phyloP scores from a whole-genome alignment of 2,888 invertebrate species.

The Cataglyphis albicans region DNA sequence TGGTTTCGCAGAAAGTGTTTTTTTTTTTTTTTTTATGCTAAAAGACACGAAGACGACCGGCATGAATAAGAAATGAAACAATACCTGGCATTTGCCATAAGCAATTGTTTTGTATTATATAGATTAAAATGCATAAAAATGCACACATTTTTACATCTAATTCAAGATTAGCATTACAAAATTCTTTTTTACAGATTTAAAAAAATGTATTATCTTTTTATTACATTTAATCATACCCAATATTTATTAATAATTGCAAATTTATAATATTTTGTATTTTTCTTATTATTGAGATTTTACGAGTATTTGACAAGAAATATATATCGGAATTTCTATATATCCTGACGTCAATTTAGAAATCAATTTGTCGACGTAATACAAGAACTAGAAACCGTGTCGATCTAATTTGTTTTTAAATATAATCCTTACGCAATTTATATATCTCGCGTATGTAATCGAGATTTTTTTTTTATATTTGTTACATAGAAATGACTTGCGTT shows the following conservation, averaged over 20 bases:
- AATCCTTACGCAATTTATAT: constrained; percentile 20
- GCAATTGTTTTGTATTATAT: constrained; percentile 6
- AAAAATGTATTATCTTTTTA: not conserved
- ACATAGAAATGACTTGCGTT: not conserved
- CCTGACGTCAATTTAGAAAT: not conserved
- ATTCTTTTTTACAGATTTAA: not conserved
- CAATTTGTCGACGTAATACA: not conserved
- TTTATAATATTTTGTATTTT: not conserved
- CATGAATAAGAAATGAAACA: constrained; percentile 43
- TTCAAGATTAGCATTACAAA: not conserved
- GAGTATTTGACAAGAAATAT: not conserved
- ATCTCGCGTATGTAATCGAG: constrained; percentile 5
- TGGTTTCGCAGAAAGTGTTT: constrained; percentile 1
- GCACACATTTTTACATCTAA: not conserved
- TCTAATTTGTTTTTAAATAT: constrained; percentile 1
- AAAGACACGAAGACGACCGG: constrained; percentile 3
- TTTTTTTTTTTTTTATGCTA: not conserved
- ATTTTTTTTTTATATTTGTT: constrained; percentile 15
- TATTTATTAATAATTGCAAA: not conserved
- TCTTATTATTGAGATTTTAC: not conserved
- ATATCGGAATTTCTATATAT: not conserved
- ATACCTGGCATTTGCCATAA: not conserved
- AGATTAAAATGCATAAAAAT: constrained; percentile 13
- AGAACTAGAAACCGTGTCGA: not conserved
- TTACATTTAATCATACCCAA: not conserved